Conservation (phyloP, 2,797 vertebrate species). For the Eulemur mongoz region DNA sequence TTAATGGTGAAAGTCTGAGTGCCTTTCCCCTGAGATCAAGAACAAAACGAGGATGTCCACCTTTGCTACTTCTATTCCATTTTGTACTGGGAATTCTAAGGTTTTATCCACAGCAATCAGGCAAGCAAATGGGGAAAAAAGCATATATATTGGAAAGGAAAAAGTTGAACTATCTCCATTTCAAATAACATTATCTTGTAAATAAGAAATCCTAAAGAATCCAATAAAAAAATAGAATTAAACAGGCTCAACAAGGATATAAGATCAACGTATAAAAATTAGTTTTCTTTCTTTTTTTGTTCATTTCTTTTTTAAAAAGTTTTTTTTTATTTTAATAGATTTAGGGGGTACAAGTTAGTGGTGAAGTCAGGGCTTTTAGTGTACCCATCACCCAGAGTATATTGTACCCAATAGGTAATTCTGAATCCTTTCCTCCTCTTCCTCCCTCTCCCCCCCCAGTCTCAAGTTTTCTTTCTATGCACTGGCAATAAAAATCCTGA, state of each 20-base stretch:
- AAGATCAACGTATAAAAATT: background rate
- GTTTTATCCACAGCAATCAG: background rate
- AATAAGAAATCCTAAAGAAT: background rate
- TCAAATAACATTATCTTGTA: background rate
- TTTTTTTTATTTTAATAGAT: background rate
- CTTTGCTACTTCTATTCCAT: background rate
- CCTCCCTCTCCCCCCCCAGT: background rate
- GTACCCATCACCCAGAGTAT: no score
- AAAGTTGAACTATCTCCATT: background rate
- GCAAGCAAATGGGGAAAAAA: background rate
- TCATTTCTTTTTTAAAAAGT: background rate
- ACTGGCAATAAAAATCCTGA: conserved; percentile 9
- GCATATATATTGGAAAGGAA: background rate
- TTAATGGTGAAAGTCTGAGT: background rate
- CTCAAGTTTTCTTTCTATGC: background rate
- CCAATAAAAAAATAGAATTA: background rate
- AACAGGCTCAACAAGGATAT: background rate
- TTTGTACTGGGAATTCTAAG: background rate
- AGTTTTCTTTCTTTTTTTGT: background rate
- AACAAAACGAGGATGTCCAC: background rate
- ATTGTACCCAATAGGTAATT: background rate
- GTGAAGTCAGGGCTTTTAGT: no score
- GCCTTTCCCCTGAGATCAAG: background rate
- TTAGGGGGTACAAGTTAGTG: background rate
- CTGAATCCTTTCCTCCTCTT: background rate